Percentiles rank a stretch among this genome's conserved stretches.
phyloP scores from a whole-genome alignment of 2,113 vertebrate genomes.

The Chlorodrepanis virens region DNA sequence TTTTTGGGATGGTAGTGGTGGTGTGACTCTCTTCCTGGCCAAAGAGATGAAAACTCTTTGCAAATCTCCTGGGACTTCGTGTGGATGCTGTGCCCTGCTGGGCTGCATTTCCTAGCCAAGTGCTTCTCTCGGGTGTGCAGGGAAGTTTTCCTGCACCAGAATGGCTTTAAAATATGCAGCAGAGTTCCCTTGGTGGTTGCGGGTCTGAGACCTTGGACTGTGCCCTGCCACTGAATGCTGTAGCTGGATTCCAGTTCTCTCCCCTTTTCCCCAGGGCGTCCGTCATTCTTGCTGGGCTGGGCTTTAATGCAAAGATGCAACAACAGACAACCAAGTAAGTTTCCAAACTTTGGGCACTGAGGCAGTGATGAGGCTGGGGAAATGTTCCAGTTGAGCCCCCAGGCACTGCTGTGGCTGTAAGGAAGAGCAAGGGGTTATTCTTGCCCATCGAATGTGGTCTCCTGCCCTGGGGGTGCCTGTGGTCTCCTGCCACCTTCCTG shows the following conservation, averaged over 20 bases:
- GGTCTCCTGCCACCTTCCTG: neutral
- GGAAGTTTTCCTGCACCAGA: neutral
- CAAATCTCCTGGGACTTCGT: neutral
- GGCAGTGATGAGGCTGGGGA: neutral
- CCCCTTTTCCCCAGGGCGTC: constrained; percentile 80
- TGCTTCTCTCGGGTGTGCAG: neutral
- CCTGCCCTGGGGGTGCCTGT: neutral
- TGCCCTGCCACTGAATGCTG: neutral
- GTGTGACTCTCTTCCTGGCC: neutral
- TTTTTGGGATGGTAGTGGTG: neutral
- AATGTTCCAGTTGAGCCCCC: neutral
- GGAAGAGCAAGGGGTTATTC: neutral
- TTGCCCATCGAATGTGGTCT: neutral
- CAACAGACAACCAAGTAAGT: constrained; percentile 93
- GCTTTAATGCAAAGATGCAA: constrained; percentile 92
- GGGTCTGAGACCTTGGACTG: neutral
- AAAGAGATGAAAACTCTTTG: neutral
- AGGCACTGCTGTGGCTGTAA: neutral
- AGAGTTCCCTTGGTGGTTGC: neutral
- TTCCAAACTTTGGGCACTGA: neutral
- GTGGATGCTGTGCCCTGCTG: neutral
- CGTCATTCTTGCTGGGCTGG: constrained; percentile 93
- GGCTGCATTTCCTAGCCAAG: neutral
- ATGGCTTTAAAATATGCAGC: neutral
- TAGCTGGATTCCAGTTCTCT: neutral